phyloP scores from a whole-genome alignment of 2,888 invertebrate species.

The Melanotus villosus region DNA sequence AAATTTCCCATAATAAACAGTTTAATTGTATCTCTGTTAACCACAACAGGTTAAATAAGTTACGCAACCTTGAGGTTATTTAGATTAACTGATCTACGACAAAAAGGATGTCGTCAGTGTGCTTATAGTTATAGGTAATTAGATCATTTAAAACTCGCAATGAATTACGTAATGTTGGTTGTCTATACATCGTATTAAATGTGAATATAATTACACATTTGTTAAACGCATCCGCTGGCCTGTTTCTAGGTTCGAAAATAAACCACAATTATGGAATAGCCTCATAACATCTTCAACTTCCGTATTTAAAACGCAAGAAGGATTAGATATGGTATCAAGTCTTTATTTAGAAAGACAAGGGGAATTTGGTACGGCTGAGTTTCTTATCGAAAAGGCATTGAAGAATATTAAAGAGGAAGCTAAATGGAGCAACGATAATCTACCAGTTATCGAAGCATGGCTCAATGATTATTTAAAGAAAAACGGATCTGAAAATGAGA shows the following conservation, averaged over 20 bases:
- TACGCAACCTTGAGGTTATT: background rate
- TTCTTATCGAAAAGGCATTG: conserved; percentile 80
- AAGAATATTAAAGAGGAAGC: conserved; percentile 82
- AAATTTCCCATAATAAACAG: too few species aligned
- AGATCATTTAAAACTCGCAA: background rate
- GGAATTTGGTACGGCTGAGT: conserved; percentile 81
- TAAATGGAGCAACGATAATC: conserved; percentile 82
- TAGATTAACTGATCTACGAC: background rate
- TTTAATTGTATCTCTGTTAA: too few species aligned
- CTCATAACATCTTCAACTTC: conserved; percentile 82
- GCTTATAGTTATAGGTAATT: background rate
- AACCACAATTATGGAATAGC: conserved; percentile 83
- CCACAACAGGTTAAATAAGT: too few species aligned
- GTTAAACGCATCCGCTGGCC: background rate
- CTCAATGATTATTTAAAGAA: conserved; percentile 72
- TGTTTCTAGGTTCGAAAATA: conserved; percentile 74
- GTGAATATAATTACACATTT: background rate
- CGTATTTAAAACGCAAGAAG: conserved; percentile 82
- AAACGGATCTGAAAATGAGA: conserved; percentile 49
- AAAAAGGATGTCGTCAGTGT: background rate
- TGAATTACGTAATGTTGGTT: conserved; percentile 1
- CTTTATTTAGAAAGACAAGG: conserved; percentile 76
- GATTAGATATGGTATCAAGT: conserved; percentile 78
- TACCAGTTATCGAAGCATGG: conserved; percentile 83
- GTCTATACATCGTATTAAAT: conserved; percentile 1